Base-by-base conservation (phyloP, 2,797 vertebrate species). In the Sarcoramphus papa region DNA sequence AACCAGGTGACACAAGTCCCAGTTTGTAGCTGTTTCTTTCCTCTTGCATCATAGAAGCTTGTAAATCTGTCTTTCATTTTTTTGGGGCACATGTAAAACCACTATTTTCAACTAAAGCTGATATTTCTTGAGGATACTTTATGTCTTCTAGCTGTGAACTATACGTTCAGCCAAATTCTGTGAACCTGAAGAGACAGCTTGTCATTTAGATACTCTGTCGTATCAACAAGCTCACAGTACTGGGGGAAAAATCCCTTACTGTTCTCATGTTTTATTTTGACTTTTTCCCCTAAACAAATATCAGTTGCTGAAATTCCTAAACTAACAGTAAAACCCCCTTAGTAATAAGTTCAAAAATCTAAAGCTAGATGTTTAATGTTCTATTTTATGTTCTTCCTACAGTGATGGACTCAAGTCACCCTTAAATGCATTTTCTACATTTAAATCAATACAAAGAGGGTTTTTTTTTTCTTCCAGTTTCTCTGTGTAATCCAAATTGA, bases 121-220 rank as follows among this genome's bases (percentile, higher is more conserved):
- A 95, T 95, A 85, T 95, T 92, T 91, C 95, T 92, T 91, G 73
- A 90, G 95, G 96, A 88, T 86, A 90, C 22, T 90, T 94, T 70
- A 87, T 56, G 50, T 84, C 80, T 93, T 95, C 53, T 90, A 76
- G 30, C 67, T 45, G 0, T 85, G 94, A 91, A 93, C 59, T 59
- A 15, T n/a, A 69, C 27, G 87, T 90, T 87, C 63, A 83, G 33
- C 22, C 53, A 90, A 91, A 87, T 73, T 79, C 64, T 75, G 14
- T 69, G 79, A 96, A 96, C 20, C 8, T 59, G 13, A 96, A 90
- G 73, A 84, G 96, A 95, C 93, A 95, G 74, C 73, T 93, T 98
- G 96, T 97, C 89, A 94, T 92, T 95, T 96, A 95, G 57, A 78
- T 83, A 81, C 22, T 95, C 88, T 79, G 68, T 93, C 83, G 83